Conservation (phyloP, 2,113 vertebrate species). For the Arenaria interpres region DNA sequence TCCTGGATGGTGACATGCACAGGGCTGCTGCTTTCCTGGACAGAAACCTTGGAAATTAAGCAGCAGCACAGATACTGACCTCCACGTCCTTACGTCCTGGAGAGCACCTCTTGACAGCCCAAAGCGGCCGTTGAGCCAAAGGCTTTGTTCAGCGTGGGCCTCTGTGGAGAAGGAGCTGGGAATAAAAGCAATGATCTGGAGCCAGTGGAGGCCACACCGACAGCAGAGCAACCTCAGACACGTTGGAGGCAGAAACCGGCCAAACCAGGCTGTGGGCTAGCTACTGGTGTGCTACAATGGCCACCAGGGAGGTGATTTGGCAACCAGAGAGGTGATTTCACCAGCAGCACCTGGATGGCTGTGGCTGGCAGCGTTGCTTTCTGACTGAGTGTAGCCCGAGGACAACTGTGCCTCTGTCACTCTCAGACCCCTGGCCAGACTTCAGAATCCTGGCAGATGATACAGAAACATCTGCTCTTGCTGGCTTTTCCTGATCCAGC, state of each 20-base stretch:
- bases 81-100: fast-evolving
- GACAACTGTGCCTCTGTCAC: not conserved
- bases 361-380: not conserved
- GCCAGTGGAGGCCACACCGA: not conserved
- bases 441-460: not conserved
- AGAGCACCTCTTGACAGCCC: not conserved
- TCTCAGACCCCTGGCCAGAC: not conserved
- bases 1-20: not conserved
- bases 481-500: not conserved
- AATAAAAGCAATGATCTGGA: not conserved
- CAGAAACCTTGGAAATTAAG: not conserved
- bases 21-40: not conserved
- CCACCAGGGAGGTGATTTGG: not conserved
- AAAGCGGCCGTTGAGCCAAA: not conserved
- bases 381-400: not conserved
- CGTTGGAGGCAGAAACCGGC: fast-evolving
- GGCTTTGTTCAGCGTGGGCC: not conserved
- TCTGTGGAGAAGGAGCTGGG: conserved; percentile 3
- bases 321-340: not conserved
- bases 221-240: not conserved
- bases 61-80: not conserved
- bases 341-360: not conserved
- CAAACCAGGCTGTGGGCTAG: not conserved
- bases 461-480: conserved; percentile 6
- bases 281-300: not conserved